Base-by-base conservation (phyloP, 1,140 invertebrate genomes). In the Pogonognathellus flavescens region DNA sequence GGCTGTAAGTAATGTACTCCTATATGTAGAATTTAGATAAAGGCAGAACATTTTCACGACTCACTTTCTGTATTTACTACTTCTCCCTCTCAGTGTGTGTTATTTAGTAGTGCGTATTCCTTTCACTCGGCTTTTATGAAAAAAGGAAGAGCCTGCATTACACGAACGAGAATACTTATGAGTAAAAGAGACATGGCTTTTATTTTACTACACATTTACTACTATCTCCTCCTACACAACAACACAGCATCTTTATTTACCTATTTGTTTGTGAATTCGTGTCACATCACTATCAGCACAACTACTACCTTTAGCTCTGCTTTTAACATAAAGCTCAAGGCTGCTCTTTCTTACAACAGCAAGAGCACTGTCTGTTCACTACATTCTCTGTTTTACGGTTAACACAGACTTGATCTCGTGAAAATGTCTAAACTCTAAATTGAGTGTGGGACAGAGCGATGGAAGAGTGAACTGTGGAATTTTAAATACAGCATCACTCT, bases 221-320 rank as follows among this genome's bases (percentile, higher is more conserved):
- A 25, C 60, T 62, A n/a, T 10, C 60, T 25, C 13, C 60, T 25
- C 13, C 62, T 11, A 31, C 5, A 22, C 20, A 13, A 25, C 10
- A 66, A 9, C 10, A 66, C 20, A 20, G 20, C 59, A 20, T 20
- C 59, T 18, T n/a, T 20, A 60, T 8, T 60, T 60, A 20, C 59
- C 25, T 66, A 66, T 31, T 66, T 66, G 25, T 14, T 66, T 66
- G 22, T 66, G 62, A 66, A 66, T 66, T 66, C 62, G 22, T 13
- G 62, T 66, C 62, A 66, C 62, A 66, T 66, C 62, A 10, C 62
- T 31, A 66, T 66, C 62, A 66, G 20, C 20, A 66, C 62, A 66
- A 66, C 10, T 41, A 41, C 1, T 66, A 25, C 62, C 62, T 66
- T 66, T 25, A 66, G 62, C 20, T 8, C 11, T 31, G 25, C 20